Evolutionary conservation across 2,888 invertebrate genomes (phyloP).

Genomic region (Amblyjoppa fuscipennis): DNA sequence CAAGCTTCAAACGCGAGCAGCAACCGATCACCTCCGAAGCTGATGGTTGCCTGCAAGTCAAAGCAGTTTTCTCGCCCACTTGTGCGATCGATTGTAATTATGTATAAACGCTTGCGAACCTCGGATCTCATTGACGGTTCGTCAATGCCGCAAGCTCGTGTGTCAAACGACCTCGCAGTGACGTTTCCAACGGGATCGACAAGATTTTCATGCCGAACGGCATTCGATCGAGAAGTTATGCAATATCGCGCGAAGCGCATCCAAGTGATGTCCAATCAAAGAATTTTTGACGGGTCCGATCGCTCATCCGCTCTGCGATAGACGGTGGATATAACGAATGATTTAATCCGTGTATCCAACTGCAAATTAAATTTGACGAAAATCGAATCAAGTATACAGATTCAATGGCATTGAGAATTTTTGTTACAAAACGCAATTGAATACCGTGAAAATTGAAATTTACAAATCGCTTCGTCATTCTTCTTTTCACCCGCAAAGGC

Average conservation of each 20-base stretch:
- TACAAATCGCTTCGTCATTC: too few species aligned
- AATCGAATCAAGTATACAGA: too few species aligned
- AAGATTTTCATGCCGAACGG: not conserved
- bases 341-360: too few species aligned
- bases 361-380: too few species aligned
- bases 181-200: not conserved
- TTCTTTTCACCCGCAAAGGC: too few species aligned
- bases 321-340: too few species aligned
- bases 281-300: not conserved
- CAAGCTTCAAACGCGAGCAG: constrained; percentile 20
- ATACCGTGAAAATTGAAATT: too few species aligned
- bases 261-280: not conserved
- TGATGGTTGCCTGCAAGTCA: constrained; percentile 70
- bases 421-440: too few species aligned
- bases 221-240: not conserved
- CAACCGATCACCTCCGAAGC: constrained; percentile 76
- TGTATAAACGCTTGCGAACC: constrained; percentile 75
- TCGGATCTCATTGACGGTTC: not conserved
- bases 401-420: too few species aligned
- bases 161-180: not conserved
- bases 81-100: constrained; percentile 79
- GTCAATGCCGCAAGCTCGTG: not conserved
- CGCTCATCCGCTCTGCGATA: not conserved
- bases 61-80: constrained; percentile 73
- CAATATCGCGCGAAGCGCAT: not conserved